phyloP scores from a whole-genome alignment of 2,797 vertebrate genomes.

The Rhincodon typus region DNA sequence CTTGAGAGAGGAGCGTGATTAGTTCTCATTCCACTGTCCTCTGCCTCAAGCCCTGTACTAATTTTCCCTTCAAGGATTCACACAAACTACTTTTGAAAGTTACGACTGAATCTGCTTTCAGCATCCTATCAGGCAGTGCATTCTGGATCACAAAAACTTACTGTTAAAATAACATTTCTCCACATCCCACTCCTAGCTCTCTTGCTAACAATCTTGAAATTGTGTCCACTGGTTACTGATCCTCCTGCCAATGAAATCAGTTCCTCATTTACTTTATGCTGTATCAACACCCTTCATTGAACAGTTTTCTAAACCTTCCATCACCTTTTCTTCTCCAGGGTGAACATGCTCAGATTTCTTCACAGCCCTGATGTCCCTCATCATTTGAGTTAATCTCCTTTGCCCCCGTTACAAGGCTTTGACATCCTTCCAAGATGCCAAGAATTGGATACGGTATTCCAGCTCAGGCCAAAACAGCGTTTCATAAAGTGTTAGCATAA shows the following conservation, averaged over 20 bases:
- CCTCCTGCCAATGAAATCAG: no score
- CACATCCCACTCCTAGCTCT: no score
- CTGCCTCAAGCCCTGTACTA: neutral
- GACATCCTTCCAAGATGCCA: neutral
- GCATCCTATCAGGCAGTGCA: neutral
- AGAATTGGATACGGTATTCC: no score
- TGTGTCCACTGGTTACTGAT: no score
- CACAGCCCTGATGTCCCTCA: neutral
- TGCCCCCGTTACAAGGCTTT: neutral
- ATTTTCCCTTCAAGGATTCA: neutral
- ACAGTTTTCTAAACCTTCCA: no score
- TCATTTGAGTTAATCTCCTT: neutral
- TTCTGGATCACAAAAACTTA: neutral
- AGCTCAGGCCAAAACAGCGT: neutral
- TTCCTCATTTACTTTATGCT: no score
- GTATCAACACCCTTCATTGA: no score
- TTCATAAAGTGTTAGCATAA: neutral
- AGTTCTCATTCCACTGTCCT: neutral
- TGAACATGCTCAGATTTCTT: no score
- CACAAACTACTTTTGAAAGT: neutral
- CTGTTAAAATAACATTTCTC: neutral
- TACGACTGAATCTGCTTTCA: neutral
- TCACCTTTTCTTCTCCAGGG: no score
- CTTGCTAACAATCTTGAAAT: no score
- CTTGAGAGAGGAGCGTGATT: neutral